phyloP scores from a whole-genome alignment of 1,140 invertebrate species.

The Stenopsyche tienmushanensis region DNA sequence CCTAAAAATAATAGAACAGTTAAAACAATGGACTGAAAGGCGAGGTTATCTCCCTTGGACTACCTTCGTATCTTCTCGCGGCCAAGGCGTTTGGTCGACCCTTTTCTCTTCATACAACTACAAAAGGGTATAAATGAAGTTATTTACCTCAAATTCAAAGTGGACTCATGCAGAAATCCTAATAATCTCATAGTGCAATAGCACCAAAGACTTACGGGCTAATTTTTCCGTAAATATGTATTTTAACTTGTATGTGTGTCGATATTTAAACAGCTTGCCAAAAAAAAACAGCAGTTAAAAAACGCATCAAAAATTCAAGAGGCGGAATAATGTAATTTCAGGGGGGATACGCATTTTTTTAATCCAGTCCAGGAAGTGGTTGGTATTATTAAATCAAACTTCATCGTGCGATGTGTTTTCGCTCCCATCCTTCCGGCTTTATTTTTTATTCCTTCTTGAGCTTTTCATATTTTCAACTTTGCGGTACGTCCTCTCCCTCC shows the following conservation, averaged over 20 bases:
- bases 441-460: neutral
- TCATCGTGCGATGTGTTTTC: conserved; percentile 10
- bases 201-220: too few relatives aligned
- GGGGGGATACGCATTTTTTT: neutral
- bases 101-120: too few relatives aligned
- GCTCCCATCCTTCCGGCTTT: neutral
- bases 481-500: neutral
- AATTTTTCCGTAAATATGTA: neutral
- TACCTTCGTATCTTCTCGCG: too few relatives aligned
- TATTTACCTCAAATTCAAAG: too few relatives aligned
- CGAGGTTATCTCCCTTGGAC: too few relatives aligned
- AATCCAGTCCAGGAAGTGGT: conserved; percentile 4
- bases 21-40: too few relatives aligned
- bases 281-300: neutral
- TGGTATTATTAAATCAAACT: conserved; percentile 26
- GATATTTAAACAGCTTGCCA: neutral
- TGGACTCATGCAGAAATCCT: too few relatives aligned
- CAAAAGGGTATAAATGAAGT: too few relatives aligned
- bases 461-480: conserved; percentile 7
- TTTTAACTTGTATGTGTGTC: neutral
- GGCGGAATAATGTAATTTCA: neutral
- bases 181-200: too few relatives aligned
- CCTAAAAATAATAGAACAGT: too few relatives aligned
- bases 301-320: neutral
- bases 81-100: too few relatives aligned